phyloP scores from a whole-genome alignment of 2,113 vertebrate genomes.

The Astatoreochromis straeleni region DNA sequence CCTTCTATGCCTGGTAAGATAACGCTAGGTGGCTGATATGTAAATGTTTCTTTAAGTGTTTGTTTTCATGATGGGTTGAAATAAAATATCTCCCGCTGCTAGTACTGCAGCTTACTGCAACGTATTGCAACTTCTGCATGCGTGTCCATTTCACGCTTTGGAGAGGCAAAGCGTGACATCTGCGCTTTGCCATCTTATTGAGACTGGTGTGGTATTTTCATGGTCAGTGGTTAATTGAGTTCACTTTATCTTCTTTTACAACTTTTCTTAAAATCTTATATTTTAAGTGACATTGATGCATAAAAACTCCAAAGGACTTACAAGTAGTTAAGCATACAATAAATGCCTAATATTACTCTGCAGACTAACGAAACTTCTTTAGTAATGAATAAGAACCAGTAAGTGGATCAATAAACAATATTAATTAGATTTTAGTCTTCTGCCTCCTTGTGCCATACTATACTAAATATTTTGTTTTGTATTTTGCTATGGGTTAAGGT shows the following conservation, averaged over 20 bases:
- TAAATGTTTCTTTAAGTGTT: neutral
- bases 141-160: neutral
- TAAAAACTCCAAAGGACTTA: neutral
- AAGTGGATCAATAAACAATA: neutral
- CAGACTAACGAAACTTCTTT: fast-evolving
- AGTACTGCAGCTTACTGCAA: neutral
- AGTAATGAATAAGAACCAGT: neutral
- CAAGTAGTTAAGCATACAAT: neutral
- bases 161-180: neutral
- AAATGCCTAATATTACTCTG: neutral
- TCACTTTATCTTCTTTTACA: neutral
- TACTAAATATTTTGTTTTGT: neutral
- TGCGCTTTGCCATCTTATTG: neutral
- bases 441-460: neutral
- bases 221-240: neutral
- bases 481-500: neutral
- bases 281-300: neutral
- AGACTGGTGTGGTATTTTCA: neutral
- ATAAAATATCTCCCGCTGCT: neutral
- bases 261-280: neutral
- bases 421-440: neutral
- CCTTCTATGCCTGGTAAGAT: neutral
- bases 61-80: neutral
- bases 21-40: neutral
- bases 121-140: neutral